Evolutionary conservation across 2,888 invertebrate species (phyloP), one percentile per base, ranked within the genome.

Genomic region (Agrochola lota): DNA sequence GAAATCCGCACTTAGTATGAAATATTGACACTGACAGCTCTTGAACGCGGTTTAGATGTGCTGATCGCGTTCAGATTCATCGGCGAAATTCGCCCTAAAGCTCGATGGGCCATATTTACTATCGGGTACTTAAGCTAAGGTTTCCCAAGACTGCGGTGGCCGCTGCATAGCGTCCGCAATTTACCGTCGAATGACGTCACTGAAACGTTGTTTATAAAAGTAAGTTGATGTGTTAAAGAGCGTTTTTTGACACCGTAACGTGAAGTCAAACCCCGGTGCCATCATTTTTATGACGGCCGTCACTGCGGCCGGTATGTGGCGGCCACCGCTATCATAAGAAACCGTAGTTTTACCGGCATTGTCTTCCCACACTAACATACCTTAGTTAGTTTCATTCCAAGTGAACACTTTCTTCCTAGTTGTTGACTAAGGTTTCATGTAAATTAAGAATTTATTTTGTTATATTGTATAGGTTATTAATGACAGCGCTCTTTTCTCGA

Each of bases 311-410:
- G 62, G 11, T 62, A 35, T 20, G 20, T 62, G 20, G 6, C 30
- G 20, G 30, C 20, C 30, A 35, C 30, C 62, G 20, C 20, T 62
- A 2, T 30, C 8, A 15, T 15, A 20, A 1, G 35, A 40, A 15
- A n/a, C 15, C 23, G 15, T 8, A 23, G 40, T 15, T 8, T n/a
- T 60, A 69, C 72, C n/a, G 64, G 75, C 71, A 57, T 71, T 9
- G 69, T 75, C 46, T 72, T 73, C 76, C 63, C 80, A 55, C 81
- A 78, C 77, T 86, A 84, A 87, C 70, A 74, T 66, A 69, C 77
- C 62, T 74, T 74, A 86, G 86, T 88, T 89, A 86, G 86, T 92
- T 91, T 89, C 93, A 93, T 94, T 94, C 94, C 94, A 92, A 85
- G 86, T 73, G 71, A 77, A 77, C 74, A 83, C 85, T 88, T 88